Base-by-base conservation (phyloP, 2,888 invertebrate genomes). In the Augiades crinisus region DNA sequence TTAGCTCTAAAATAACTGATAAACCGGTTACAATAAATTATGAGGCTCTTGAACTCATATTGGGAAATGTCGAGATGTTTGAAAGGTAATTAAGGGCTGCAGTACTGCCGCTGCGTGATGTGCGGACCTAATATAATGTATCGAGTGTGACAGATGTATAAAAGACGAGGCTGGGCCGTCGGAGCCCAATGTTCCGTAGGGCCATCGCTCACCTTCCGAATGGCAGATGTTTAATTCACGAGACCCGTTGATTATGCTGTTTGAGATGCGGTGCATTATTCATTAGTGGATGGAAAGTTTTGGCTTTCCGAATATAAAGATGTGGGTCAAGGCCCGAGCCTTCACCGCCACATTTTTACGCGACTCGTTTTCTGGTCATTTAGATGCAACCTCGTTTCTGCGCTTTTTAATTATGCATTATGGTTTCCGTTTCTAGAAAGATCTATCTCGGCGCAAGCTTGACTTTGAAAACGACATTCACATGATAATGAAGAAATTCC, bases 241-340 rank as follows among this genome's bases (percentile, higher is more conserved):
- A 61, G 59, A 50, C 45, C 45, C 56, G 57, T 47, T 57, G 52
- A 60, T 58, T 60, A 53, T 57, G 55, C 50, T 54, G 45, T 41
- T 50, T 34, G 51, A 66, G 65, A 66, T 64, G 59, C 55, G 55
- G 57, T 69, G 66, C 66, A 74, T 76, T 75, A 78, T 78, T 75
- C 70, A 75, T 72, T 50, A 70, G 68, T 57, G 58, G 70, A 57
- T 77, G 75, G 78, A 79, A 78, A 79, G 75, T 79, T 78, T 77
- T 53, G 66, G 55, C 66, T 75, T 68, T 70, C 61, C 63, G 75
- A 75, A 76, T 78, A 74, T 71, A 65, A 75, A 78, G 64, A 80
- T 74, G 75, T 74, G 62, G 73, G 77, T 75, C 77, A 78, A 72
- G 79, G 73, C 72, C 61, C 59, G 49, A 40, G 49, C 43, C 52